These are phyloP conservation scores for Hirtodrosophila confusa DNA, from an alignment of 2,888 invertebrate genomes.

Conservation along the genomic window DNA sequence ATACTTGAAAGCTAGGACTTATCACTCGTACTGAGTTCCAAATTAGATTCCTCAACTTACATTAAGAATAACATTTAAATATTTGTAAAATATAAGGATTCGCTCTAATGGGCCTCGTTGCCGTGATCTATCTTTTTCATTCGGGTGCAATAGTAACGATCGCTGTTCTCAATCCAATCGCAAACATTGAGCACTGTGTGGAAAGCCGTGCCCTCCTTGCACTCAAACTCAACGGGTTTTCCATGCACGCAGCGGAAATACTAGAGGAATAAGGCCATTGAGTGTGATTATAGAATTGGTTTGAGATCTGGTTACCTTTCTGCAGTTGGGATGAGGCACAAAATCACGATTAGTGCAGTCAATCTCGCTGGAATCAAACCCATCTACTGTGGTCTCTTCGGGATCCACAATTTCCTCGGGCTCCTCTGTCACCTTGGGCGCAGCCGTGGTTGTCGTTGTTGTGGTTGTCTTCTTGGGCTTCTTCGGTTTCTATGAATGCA, in stretches of 20 bases:
- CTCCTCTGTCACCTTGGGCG: slow-evolving; percentile 58
- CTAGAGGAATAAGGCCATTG: slow-evolving; percentile 84
- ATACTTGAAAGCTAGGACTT: slow-evolving; percentile 27
- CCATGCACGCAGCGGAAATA: slow-evolving; percentile 95
- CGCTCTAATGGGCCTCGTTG: slow-evolving; percentile 57
- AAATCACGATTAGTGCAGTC: slow-evolving; percentile 86
- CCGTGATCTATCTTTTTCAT: slow-evolving; percentile 56
- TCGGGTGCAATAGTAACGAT: slow-evolving; percentile 85
- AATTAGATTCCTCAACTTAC: no score
- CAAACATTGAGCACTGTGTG: slow-evolving; percentile 89
- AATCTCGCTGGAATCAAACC: slow-evolving; percentile 74
- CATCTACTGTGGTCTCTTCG: slow-evolving; percentile 22
- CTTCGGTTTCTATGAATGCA: slow-evolving; percentile 69
- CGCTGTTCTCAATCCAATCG: slow-evolving; percentile 91
- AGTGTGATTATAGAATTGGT: background rate
- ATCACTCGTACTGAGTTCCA: slow-evolving; percentile 22
- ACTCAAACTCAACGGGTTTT: slow-evolving; percentile 89
- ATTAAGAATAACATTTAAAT: slow-evolving; percentile 41
- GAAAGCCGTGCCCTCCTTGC: slow-evolving; percentile 90
- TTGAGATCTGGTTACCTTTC: slow-evolving; percentile 84
- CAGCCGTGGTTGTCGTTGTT: slow-evolving; percentile 57
- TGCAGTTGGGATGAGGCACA: slow-evolving; percentile 86
- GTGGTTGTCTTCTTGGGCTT: slow-evolving; percentile 74
- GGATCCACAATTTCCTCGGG: slow-evolving; percentile 42
- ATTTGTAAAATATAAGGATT: slow-evolving; percentile 13